These are phyloP conservation scores for Corticium candelabrum DNA, from an alignment of 37 sponge, comb jelly and placozoan species.

Conservation along the genomic window DNA sequence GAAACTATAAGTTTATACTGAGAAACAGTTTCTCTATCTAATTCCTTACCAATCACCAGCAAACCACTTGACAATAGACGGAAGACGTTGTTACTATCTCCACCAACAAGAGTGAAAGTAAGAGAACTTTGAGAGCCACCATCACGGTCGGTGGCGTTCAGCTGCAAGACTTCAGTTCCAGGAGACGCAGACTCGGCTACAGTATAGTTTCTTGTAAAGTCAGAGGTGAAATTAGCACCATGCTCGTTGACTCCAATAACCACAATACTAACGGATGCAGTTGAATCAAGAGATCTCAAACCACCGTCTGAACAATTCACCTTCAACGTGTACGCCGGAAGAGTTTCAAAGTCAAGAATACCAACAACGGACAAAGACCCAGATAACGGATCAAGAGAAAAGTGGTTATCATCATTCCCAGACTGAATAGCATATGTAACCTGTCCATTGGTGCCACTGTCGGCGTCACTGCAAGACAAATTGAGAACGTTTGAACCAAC, in stretches of 20 bases:
- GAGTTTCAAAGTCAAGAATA: not conserved
- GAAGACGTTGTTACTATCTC: conserved; percentile 24
- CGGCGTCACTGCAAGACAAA: not conserved
- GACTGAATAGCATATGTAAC: not conserved
- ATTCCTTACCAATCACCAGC: conserved; percentile 22
- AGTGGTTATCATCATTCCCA: not conserved
- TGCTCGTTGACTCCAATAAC: not conserved
- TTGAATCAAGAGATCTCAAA: not conserved
- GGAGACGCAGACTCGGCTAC: not conserved
- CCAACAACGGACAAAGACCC: not conserved
- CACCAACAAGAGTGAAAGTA: conserved; percentile 26
- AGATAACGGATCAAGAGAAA: not conserved
- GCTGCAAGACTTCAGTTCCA: conserved; percentile 24
- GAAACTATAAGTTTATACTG: conserved; percentile 37
- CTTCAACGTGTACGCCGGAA: not conserved
- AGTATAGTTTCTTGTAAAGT: not conserved
- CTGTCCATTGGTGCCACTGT: not conserved
- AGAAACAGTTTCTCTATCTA: conserved; percentile 32
- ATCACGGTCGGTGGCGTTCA: conserved; percentile 45
- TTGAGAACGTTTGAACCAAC: not conserved
- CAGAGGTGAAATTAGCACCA: not conserved
- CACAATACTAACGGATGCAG: not conserved
- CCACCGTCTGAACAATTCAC: not conserved
- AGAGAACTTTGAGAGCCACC: conserved; percentile 37
- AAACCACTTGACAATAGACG: conserved; percentile 22